phyloP scores from a whole-genome alignment of 2,888 invertebrate genomes.

The Ellobium chinense region DNA sequence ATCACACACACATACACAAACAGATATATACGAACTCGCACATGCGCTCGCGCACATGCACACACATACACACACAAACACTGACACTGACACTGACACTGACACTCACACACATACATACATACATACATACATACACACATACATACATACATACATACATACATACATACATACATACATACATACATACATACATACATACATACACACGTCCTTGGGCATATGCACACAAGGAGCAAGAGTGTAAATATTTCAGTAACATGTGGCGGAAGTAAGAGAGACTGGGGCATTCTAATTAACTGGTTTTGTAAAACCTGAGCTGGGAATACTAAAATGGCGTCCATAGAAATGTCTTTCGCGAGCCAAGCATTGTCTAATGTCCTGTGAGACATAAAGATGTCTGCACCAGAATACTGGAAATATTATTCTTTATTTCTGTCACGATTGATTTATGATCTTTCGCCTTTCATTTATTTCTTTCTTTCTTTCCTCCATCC shows the following conservation, averaged over 20 bases:
- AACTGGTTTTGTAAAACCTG: too few relatives aligned
- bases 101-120: slow-evolving; percentile 21
- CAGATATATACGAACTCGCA: too few relatives aligned
- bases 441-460: not conserved
- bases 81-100: not conserved
- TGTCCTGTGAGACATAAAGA: too few relatives aligned
- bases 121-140: slow-evolving; percentile 1
- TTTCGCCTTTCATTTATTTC: not conserved
- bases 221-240: not conserved
- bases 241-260: not conserved
- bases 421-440: too few relatives aligned
- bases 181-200: slow-evolving; percentile 2
- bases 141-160: not conserved
- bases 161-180: not conserved
- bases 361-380: too few relatives aligned
- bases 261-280: too few relatives aligned
- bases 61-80: not conserved
- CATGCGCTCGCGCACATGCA: too few relatives aligned
- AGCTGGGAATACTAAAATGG: too few relatives aligned
- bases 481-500: not conserved
- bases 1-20: too few relatives aligned
- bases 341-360: too few relatives aligned
- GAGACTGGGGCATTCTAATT: too few relatives aligned
- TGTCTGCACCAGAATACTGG: too few relatives aligned
- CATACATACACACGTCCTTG: not conserved